Evolutionary conservation across 2,888 invertebrate genomes (phyloP), one percentile per base, ranked within the genome.

Genomic region (Scaptomyza polygonia): DNA sequence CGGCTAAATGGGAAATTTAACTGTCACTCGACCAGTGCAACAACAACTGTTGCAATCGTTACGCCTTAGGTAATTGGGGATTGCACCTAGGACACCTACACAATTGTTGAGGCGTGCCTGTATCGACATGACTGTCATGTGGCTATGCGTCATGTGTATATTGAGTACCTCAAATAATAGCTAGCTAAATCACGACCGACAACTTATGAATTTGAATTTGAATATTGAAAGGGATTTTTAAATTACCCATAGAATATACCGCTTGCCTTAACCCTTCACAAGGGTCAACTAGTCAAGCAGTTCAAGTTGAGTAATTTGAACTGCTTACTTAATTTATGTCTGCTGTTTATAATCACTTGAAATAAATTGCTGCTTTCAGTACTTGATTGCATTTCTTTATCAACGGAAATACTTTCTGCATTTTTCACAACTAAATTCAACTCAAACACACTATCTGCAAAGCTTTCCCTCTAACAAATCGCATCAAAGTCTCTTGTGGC

Each of bases 1-100:
- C 32, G 40, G 49, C 53, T 67, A 40, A 74, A 69, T 75, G 80
- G 84, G 81, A 82, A 86, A 84, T 84, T 86, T 80, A 71, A 66
- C 77, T 83, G 81, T 77, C 86, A 77, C 65, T 71, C 45, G 51
- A 39, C 14, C 49, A 47, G 16, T 34, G 18, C 29, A 34, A 52
- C 59, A 18, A 42, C 27, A 27, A 25, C 34, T 34, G 21, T 14
- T 16, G n/a, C 27, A 48, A 32, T n/a, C 18, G 32, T 9, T 32
- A 21, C 27, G 39, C 14, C 14, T 27, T 9, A 48, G 53, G 36
- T 45, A 52, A 73, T 71, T 70, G 65, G 55, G 1, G 34, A 34
- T 39, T 30, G 58, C 70, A 47, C 51, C 34, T 54, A 12, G 32
- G 42, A 3, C 21, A 40, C 18, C 56, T 52, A 55, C 29, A 52